Conservation (phyloP, 2,888 invertebrate species). For the Celastrina argiolus region DNA sequence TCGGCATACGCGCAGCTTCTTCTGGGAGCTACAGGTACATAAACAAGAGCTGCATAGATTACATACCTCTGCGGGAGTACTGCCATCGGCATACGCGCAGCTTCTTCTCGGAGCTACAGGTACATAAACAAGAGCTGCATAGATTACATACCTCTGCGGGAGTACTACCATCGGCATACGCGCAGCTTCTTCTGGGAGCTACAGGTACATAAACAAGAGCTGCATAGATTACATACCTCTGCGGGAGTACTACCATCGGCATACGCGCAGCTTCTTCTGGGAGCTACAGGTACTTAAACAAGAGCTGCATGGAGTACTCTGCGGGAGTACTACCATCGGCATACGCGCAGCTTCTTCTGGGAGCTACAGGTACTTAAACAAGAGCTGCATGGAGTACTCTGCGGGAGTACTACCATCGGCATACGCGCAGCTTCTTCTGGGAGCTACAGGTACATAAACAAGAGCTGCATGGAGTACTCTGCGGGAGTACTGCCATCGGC, state of each 20-base stretch:
- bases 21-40: conserved; percentile 89
- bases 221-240: conserved; percentile 85
- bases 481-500: conserved; percentile 89
- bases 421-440: conserved; percentile 90
- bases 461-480: conserved; percentile 79
- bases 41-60: conserved; percentile 71
- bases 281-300: conserved; percentile 81
- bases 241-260: conserved; percentile 89
- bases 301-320: conserved; percentile 79
- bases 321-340: conserved; percentile 89
- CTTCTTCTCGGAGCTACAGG: conserved; percentile 90
- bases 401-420: conserved; percentile 89
- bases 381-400: conserved; percentile 79
- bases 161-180: conserved; percentile 91
- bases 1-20: conserved; percentile 86
- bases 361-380: conserved; percentile 81
- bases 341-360: conserved; percentile 90
- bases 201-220: conserved; percentile 71
- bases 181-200: conserved; percentile 90
- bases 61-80: conserved; percentile 88
- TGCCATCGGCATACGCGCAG: conserved; percentile 89
- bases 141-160: conserved; percentile 87
- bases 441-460: conserved; percentile 81
- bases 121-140: conserved; percentile 52
- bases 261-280: conserved; percentile 90